Conservation (phyloP, 2,797 vertebrate genomes). For the Hydrolagus colliei region DNA sequence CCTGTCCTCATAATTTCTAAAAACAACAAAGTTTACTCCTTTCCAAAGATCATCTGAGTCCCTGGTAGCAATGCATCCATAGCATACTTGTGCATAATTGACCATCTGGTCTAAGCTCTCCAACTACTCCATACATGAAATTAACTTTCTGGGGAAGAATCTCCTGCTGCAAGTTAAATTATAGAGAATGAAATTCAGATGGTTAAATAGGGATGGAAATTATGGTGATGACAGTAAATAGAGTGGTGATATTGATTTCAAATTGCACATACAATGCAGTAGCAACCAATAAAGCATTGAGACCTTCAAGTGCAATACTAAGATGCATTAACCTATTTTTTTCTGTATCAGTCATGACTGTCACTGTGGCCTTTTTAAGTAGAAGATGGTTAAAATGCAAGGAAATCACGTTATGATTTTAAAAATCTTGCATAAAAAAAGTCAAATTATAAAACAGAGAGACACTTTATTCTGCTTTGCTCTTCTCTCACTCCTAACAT, state of each 20-base stretch:
- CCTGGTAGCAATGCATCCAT: neutral
- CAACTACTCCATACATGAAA: neutral
- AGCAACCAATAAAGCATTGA: neutral
- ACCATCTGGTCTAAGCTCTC: neutral
- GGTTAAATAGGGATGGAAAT: neutral
- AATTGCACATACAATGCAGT: neutral
- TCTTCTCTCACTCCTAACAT: neutral
- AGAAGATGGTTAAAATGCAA: slow-evolving; percentile 8
- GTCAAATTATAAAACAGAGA: too few relatives aligned
- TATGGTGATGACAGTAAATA: neutral
- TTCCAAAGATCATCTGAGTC: too few relatives aligned
- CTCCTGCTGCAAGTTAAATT: neutral
- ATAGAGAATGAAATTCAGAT: neutral
- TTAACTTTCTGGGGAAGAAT: neutral
- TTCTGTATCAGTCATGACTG: neutral
- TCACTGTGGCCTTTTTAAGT: slow-evolving; percentile 9
- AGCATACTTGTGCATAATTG: neutral
- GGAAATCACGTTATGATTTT: neutral
- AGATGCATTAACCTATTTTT: slow-evolving; percentile 23
- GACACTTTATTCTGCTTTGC: neutral
- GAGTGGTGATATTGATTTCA: slow-evolving; percentile 1
- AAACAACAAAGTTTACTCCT: too few relatives aligned
- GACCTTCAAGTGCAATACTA: neutral
- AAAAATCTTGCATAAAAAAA: slow-evolving; percentile 20
- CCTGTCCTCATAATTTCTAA: too few relatives aligned